A percentile compares a stretch with the other conserved stretches of the same genome.
phyloP scores from a whole-genome alignment of 1,140 invertebrate species.

The Meteorus sp. region DNA sequence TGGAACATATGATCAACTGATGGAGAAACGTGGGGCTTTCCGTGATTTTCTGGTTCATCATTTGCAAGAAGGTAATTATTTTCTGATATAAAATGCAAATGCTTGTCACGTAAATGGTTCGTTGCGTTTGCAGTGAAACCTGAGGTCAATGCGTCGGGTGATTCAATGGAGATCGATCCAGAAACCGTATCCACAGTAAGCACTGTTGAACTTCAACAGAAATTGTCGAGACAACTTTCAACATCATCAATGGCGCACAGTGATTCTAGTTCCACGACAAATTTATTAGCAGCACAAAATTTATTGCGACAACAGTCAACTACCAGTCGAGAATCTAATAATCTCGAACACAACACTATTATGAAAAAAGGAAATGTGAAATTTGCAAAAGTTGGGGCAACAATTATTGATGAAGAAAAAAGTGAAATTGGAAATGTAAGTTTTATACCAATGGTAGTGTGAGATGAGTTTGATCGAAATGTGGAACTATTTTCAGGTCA shows the following conservation, averaged over 20 bases:
- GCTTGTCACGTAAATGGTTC: background rate
- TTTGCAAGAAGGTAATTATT: conserved; percentile 69
- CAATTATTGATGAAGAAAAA: conserved; percentile 87
- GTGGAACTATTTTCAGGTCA: conserved; percentile 66
- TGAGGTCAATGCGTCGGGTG: conserved; percentile 56
- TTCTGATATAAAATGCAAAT: conserved; percentile 12
- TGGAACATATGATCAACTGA: conserved; percentile 80
- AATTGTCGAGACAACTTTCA: conserved; percentile 63
- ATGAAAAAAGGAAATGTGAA: conserved; percentile 44
- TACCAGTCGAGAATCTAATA: conserved; percentile 52
- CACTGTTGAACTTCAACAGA: conserved; percentile 65
- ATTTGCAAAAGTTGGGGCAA: conserved; percentile 58
- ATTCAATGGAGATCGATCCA: conserved; percentile 75
- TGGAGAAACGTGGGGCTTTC: conserved; percentile 81
- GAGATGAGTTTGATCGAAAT: conserved; percentile 6
- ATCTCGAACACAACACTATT: conserved; percentile 44
- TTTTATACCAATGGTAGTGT: conserved; percentile 26
- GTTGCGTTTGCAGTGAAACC: conserved; percentile 39
- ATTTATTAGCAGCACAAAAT: conserved; percentile 51
- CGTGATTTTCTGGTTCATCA: conserved; percentile 82
- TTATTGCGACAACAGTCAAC: conserved; percentile 55
- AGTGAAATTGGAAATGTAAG: conserved; percentile 87
- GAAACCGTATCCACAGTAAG: conserved; percentile 72
- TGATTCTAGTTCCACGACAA: conserved; percentile 60
- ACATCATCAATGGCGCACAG: conserved; percentile 65